Conservation (phyloP, 2,888 invertebrate species). For the Ceramica pisi region DNA sequence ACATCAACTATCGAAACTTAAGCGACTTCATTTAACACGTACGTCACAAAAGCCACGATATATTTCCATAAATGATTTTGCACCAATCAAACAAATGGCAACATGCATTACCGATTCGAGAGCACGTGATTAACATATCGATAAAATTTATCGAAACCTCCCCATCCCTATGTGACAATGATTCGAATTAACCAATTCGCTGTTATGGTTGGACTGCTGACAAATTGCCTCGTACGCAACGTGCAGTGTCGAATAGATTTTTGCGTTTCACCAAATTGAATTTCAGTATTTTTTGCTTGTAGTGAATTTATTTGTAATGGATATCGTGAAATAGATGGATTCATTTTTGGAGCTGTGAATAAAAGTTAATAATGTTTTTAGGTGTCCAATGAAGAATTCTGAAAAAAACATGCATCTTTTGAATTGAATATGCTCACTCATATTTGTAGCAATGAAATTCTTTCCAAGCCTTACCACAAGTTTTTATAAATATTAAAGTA, state of each 20-base stretch:
- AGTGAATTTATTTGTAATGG: slow-evolving; percentile 55
- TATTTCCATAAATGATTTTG: slow-evolving; percentile 68
- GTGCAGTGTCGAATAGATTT: slow-evolving; percentile 54
- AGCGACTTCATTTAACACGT: slow-evolving; percentile 60
- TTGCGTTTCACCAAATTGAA: slow-evolving; percentile 55
- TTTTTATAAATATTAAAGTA: too few relatives aligned
- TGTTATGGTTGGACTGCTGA: slow-evolving; percentile 61
- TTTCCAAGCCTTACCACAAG: too few relatives aligned
- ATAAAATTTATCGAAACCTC: slow-evolving; percentile 71
- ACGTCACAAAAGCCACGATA: slow-evolving; percentile 45
- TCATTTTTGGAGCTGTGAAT: slow-evolving; percentile 26
- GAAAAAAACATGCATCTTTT: not conserved
- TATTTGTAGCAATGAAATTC: too few relatives aligned
- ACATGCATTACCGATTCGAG: slow-evolving; percentile 69
- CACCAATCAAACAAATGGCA: slow-evolving; percentile 73
- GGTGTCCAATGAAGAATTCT: not conserved
- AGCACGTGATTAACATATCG: slow-evolving; percentile 75
- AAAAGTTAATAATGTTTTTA: not conserved
- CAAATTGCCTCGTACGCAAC: slow-evolving; percentile 58
- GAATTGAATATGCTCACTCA: too few relatives aligned
- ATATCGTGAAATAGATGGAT: slow-evolving; percentile 32
- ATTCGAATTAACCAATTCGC: slow-evolving; percentile 70
- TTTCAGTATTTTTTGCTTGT: slow-evolving; percentile 54
- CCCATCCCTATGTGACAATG: slow-evolving; percentile 69
- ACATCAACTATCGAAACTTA: slow-evolving; percentile 36